Conservation (phyloP, 2,113 vertebrate species). For the Melanostigma gelatinosum region DNA sequence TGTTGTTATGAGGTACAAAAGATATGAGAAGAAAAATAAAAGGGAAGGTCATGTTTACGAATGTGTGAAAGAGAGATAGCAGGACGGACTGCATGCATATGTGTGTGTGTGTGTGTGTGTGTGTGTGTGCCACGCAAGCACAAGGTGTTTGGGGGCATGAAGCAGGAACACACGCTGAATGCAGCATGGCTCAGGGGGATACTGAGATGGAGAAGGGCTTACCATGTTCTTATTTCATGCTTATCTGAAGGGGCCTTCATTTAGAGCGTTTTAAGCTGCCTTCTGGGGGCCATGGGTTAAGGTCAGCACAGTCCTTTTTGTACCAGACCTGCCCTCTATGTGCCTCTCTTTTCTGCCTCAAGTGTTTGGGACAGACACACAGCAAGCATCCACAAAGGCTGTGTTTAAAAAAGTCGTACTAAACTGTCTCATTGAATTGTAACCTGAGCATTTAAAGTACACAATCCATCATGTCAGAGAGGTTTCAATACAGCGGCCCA, state of each 20-base stretch:
- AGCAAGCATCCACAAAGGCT: conserved; percentile 17
- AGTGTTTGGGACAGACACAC: conserved; percentile 30
- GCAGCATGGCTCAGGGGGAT: conserved; percentile 48
- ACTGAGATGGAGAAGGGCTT: conserved; percentile 48
- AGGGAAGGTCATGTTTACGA: conserved; percentile 34
- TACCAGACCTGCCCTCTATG: conserved; percentile 40
- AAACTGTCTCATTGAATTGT: conserved; percentile 6
- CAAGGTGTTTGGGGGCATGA: conserved; percentile 13
- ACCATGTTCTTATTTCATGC: conserved; percentile 45
- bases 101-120: neutral
- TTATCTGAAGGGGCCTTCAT: conserved; percentile 52
- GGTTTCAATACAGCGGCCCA: neutral
- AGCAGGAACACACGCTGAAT: conserved; percentile 47
- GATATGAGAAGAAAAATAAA: conserved; percentile 32
- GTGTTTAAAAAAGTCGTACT: neutral
- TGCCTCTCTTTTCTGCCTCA: conserved; percentile 27
- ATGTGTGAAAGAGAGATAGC: conserved; percentile 37
- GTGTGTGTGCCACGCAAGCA: neutral
- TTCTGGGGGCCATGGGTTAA: conserved; percentile 51
- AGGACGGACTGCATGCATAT: neutral
- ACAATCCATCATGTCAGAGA: neutral
- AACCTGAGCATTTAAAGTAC: neutral
- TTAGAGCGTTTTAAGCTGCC: conserved; percentile 59
- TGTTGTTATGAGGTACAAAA: conserved; percentile 21
- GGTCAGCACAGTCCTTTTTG: conserved; percentile 54